Conservation (phyloP, 2,888 invertebrate genomes). For the Metopia argyrocephala region DNA sequence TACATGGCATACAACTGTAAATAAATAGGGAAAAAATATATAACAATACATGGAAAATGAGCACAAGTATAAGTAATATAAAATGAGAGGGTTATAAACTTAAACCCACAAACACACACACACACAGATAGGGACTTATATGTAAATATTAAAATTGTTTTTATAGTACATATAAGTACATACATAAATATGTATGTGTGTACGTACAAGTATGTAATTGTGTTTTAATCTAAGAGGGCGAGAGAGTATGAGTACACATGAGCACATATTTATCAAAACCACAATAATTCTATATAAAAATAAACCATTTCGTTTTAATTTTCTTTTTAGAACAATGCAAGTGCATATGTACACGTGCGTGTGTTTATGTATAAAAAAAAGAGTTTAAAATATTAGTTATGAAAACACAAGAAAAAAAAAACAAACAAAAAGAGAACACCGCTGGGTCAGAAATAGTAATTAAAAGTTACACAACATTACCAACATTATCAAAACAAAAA, state of each 20-base stretch:
- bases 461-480: conserved; percentile 65
- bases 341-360: neutral
- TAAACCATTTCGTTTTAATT: conserved; percentile 23
- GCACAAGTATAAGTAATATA: conserved; percentile 53
- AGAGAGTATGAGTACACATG: conserved; percentile 45
- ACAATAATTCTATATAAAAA: conserved; percentile 58
- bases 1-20: neutral
- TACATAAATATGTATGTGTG: neutral
- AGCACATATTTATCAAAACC: conserved; percentile 60
- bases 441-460: conserved; percentile 60
- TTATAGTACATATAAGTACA: neutral
- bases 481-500: conserved; percentile 65
- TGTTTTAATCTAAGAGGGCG: neutral
- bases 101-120: neutral
- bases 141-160: conserved; percentile 13
- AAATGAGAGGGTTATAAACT: conserved; percentile 18
- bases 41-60: conserved; percentile 54
- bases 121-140: neutral
- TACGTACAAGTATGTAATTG: neutral
- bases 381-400: conserved; percentile 10
- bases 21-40: conserved; percentile 38
- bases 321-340: too few relatives aligned
- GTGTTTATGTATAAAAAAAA: neutral
- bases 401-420: conserved; percentile 15
- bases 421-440: conserved; percentile 44